Percentiles rank a stretch among this genome's conserved stretches.
These are phyloP conservation scores for Neotragus moschatus DNA, from an alignment of 2,113 vertebrate genomes.

Conservation along the genomic window DNA sequence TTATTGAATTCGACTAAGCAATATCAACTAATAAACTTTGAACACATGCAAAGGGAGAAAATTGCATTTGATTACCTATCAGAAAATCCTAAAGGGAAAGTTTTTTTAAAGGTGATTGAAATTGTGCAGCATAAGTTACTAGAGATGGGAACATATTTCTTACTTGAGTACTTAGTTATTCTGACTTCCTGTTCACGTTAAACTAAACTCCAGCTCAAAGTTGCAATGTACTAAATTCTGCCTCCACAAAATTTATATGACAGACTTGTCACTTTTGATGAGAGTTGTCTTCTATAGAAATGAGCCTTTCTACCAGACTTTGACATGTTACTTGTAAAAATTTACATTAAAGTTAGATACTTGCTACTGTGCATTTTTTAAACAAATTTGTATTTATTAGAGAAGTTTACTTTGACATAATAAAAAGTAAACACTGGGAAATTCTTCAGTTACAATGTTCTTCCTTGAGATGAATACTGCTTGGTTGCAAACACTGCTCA, in stretches of 20 bases:
- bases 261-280: conserved; percentile 9
- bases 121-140: background rate
- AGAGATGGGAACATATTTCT: conserved; percentile 3
- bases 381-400: background rate
- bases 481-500: background rate
- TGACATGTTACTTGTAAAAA: background rate
- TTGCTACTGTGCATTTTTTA: background rate
- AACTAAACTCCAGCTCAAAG: conserved; percentile 25
- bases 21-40: conserved; percentile 51
- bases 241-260: background rate
- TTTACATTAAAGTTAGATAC: background rate
- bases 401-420: background rate
- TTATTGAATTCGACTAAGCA: conserved; percentile 49
- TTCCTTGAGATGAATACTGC: background rate
- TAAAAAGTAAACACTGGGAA: background rate
- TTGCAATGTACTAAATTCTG: conserved; percentile 22
- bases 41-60: conserved; percentile 31
- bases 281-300: background rate
- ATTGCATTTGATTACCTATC: conserved; percentile 57
- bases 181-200: conserved; percentile 15
- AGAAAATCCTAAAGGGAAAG: background rate
- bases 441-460: background rate
- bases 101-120: conserved; percentile 22
- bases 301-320: background rate
- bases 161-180: conserved; percentile 13